phyloP scores from a whole-genome alignment of 1,140 invertebrate species.

The Gerris buenoi region DNA sequence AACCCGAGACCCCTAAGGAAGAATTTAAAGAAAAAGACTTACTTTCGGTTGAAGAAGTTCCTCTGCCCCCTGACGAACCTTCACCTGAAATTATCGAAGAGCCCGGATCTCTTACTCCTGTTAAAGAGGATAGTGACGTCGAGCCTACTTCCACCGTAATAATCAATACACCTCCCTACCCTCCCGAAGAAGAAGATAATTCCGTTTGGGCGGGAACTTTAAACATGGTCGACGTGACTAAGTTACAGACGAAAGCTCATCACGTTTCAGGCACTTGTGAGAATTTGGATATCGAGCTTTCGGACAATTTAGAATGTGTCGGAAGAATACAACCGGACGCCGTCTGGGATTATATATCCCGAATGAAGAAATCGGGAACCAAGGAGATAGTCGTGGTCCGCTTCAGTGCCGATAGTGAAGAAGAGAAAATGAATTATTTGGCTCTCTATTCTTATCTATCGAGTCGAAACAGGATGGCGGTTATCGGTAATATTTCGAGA shows the following conservation, averaged over 20 bases:
- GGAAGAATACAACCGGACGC: conserved; percentile 78
- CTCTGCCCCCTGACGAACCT: background rate
- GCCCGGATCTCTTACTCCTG: conserved; percentile 1
- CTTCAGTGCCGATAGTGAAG: conserved; percentile 59
- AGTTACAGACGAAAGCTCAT: conserved; percentile 70
- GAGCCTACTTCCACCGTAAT: conserved; percentile 42
- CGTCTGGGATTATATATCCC: conserved; percentile 85
- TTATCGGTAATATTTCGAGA: conserved; percentile 47
- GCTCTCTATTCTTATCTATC: conserved; percentile 80
- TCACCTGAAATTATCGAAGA: background rate
- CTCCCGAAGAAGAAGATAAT: conserved; percentile 30
- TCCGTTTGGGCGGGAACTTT: conserved; percentile 74
- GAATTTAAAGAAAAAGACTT: conserved; percentile 3
- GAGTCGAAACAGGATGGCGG: conserved; percentile 55
- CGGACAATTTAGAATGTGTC: conserved; percentile 69
- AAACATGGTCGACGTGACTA: conserved; percentile 78
- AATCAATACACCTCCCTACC: conserved; percentile 39
- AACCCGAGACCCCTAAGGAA: background rate
- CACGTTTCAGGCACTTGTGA: conserved; percentile 42
- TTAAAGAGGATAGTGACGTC: conserved; percentile 31
- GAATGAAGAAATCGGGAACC: conserved; percentile 71
- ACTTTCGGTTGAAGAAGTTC: background rate
- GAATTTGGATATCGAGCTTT: conserved; percentile 53
- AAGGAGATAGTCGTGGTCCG: conserved; percentile 77
- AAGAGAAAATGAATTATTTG: conserved; percentile 71